Conservation (phyloP, 1,140 invertebrate species). For the Caenorhabditis briggsae region DNA sequence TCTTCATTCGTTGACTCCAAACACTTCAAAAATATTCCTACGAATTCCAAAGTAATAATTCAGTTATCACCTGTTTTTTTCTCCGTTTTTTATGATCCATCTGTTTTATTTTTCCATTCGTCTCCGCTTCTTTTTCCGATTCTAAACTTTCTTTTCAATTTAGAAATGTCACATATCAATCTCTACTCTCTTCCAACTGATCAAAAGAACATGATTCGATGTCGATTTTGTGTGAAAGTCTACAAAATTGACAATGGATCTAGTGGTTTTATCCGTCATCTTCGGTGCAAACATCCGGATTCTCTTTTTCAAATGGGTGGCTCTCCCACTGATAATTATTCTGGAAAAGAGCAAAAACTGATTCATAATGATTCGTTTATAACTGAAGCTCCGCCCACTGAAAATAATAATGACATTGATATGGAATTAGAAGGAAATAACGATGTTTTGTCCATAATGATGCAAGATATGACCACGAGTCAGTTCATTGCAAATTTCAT, state of each 20-base stretch:
- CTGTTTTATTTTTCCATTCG: background rate
- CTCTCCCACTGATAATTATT: too few species aligned
- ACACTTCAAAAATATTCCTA: background rate
- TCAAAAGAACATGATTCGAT: slow-evolving; percentile 1
- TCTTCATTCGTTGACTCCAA: background rate
- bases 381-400: background rate
- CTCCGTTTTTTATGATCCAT: background rate
- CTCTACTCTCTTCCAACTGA: slow-evolving; percentile 22
- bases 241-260: slow-evolving; percentile 45
- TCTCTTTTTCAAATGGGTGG: slow-evolving; percentile 22
- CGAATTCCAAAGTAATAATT: slow-evolving; percentile 3
- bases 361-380: background rate
- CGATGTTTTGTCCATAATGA: background rate
- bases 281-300: slow-evolving; percentile 37
- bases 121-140: background rate
- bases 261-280: slow-evolving; percentile 39
- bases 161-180: slow-evolving; percentile 37
- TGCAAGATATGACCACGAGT: background rate
- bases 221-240: slow-evolving; percentile 26
- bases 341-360: background rate
- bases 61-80: slow-evolving; percentile 1
- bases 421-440: background rate
- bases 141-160: background rate
- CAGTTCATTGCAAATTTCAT: background rate
- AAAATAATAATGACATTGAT: background rate